Conservation (phyloP, 2,113 vertebrate genomes). For the Zingel zingel region DNA sequence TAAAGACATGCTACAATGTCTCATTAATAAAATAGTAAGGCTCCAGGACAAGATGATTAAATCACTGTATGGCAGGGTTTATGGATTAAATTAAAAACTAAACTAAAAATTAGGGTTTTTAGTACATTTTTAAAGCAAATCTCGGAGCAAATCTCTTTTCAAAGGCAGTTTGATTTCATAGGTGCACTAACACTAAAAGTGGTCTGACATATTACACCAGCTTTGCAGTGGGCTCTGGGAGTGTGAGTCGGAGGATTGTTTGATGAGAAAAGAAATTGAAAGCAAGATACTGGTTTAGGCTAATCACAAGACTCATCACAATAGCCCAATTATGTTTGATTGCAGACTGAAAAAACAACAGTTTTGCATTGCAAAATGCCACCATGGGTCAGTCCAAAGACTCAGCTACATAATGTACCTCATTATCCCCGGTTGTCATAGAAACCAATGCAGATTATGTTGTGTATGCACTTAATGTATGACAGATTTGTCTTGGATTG, state of each 20-base stretch:
- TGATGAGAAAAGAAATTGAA: background rate
- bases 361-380: background rate
- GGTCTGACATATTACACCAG: no score
- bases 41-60: background rate
- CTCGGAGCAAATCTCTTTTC: background rate
- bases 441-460: slow-evolving; percentile 60
- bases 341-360: background rate
- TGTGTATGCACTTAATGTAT: background rate
- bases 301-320: background rate
- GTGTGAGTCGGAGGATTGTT: slow-evolving; percentile 6
- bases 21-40: background rate
- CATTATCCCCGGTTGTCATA: slow-evolving; percentile 59
- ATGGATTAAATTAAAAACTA: background rate
- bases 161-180: background rate
- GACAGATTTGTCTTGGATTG: slow-evolving; percentile 18
- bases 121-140: background rate
- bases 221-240: background rate
- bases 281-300: background rate
- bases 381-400: background rate
- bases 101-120: background rate
- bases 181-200: background rate
- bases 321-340: background rate
- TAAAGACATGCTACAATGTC: background rate
- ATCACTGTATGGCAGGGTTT: background rate
- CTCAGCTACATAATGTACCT: slow-evolving; percentile 1